phyloP scores from a whole-genome alignment of 2,113 vertebrate genomes.

The Puma concolor region DNA sequence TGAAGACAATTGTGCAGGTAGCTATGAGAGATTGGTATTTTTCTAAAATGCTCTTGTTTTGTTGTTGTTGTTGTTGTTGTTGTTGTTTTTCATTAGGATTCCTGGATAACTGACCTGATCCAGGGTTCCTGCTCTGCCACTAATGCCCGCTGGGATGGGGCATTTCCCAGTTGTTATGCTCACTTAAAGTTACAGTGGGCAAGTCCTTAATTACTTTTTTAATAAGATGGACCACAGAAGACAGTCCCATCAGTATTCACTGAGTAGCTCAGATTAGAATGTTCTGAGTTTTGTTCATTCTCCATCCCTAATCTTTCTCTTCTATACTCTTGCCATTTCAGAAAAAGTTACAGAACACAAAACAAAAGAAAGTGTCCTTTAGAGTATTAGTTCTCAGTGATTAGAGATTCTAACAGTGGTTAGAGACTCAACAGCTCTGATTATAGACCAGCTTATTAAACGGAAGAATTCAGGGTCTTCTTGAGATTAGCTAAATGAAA shows the following conservation, averaged over 20 bases:
- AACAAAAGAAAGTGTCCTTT: not conserved
- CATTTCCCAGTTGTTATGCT: conserved; percentile 68
- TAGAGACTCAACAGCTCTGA: not conserved
- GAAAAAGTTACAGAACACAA: not conserved
- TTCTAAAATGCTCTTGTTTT: conserved; percentile 76
- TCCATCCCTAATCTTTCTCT: not conserved
- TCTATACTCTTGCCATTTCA: not conserved
- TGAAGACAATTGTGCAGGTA: conserved; percentile 62
- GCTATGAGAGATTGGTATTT: conserved; percentile 39
- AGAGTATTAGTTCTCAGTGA: conserved; percentile 7
- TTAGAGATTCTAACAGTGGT: not conserved
- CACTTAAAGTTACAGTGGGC: conserved; percentile 53
- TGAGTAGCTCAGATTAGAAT: not conserved
- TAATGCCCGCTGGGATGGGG: conserved; percentile 14
- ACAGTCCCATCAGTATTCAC: conserved; percentile 18
- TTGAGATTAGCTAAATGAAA: not conserved
- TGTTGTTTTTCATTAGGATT: conserved; percentile 70
- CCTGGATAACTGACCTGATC: conserved; percentile 75
- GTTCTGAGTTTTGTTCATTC: not conserved
- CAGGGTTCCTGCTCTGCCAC: conserved; percentile 56
- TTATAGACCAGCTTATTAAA: not conserved
- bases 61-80: conserved; percentile 72
- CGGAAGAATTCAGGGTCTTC: not conserved
- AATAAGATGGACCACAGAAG: conserved; percentile 45
- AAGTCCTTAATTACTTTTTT: conserved; percentile 73